phyloP scores from a whole-genome alignment of 2,797 vertebrate species.

The Chelon labrosus region DNA sequence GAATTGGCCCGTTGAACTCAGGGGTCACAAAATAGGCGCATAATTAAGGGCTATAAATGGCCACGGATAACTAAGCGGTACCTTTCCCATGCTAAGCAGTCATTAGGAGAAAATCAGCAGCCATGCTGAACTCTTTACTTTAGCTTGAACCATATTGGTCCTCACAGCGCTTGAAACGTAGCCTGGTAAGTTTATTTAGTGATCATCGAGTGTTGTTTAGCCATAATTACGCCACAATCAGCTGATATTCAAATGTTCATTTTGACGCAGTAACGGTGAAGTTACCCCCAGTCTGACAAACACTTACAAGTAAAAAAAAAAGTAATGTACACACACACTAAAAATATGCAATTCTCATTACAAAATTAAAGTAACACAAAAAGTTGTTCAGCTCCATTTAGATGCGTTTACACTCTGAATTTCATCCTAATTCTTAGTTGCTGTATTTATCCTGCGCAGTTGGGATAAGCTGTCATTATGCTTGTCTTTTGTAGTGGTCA shows the following conservation, averaged over 20 bases:
- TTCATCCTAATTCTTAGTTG: neutral
- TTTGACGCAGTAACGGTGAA: neutral
- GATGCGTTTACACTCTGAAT: neutral
- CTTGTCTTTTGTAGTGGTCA: slow-evolving; percentile 71
- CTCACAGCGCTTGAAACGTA: slow-evolving; percentile 15
- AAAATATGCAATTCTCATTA: too few relatives aligned
- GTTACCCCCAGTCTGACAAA: neutral
- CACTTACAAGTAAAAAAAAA: neutral
- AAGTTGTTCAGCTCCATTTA: neutral
- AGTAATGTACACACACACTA: too few relatives aligned
- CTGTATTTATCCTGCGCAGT: slow-evolving; percentile 3
- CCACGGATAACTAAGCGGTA: slow-evolving; percentile 72
- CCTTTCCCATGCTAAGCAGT: slow-evolving; percentile 79
- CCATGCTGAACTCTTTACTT: slow-evolving; percentile 36
- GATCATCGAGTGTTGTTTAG: neutral
- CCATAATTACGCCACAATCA: neutral
- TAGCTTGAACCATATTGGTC: slow-evolving; percentile 10
- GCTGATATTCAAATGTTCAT: neutral
- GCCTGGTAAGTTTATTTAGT: neutral
- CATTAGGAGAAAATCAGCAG: slow-evolving; percentile 44
- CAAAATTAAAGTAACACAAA: too few relatives aligned
- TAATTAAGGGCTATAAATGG: slow-evolving; percentile 87
- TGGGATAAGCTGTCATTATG: slow-evolving; percentile 42
- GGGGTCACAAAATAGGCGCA: slow-evolving; percentile 84
- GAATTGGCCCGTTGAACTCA: slow-evolving; percentile 82